These are phyloP conservation scores for Bhutanitis thaidina DNA, from an alignment of 2,888 invertebrate genomes.

Conservation along the genomic window DNA sequence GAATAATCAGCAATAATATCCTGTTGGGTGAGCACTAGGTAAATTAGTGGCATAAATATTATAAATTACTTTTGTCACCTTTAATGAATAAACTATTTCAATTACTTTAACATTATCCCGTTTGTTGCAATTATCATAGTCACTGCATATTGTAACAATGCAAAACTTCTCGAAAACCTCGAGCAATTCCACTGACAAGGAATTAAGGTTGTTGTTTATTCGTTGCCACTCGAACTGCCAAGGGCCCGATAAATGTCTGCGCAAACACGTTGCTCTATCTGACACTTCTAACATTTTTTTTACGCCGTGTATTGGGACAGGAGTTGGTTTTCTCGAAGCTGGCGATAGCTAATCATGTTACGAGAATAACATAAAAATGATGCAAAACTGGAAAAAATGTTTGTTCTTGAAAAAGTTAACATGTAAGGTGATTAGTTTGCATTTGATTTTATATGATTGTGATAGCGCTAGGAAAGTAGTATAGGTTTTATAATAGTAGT, in stretches of 20 bases:
- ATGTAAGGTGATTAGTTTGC: too few relatives aligned
- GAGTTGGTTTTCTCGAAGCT: slow-evolving; percentile 43
- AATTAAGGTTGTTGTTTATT: slow-evolving; percentile 43
- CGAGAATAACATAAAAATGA: neutral
- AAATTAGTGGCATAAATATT: too few relatives aligned
- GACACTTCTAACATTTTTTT: slow-evolving; percentile 50
- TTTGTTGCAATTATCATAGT: slow-evolving; percentile 26
- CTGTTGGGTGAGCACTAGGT: too few relatives aligned
- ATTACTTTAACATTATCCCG: slow-evolving; percentile 3
- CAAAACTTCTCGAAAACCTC: slow-evolving; percentile 47
- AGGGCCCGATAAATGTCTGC: slow-evolving; percentile 57
- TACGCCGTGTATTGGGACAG: slow-evolving; percentile 35
- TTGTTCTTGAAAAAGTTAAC: too few relatives aligned
- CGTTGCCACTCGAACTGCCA: slow-evolving; percentile 58
- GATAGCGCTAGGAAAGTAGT: too few relatives aligned
- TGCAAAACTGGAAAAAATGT: neutral
- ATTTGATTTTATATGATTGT: too few relatives aligned
- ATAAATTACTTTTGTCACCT: too few relatives aligned
- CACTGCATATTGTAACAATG: slow-evolving; percentile 44
- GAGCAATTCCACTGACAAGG: slow-evolving; percentile 48
- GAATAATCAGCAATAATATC: too few relatives aligned
- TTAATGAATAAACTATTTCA: too few relatives aligned
- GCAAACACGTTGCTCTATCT: slow-evolving; percentile 52
- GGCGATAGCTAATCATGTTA: slow-evolving; percentile 32
- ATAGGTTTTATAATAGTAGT: too few relatives aligned